A percentile compares a stretch with the other conserved stretches of the same genome.
These are phyloP conservation scores for Lasiurus borealis DNA, from an alignment of 2,113 vertebrate genomes.

Conservation along the genomic window DNA sequence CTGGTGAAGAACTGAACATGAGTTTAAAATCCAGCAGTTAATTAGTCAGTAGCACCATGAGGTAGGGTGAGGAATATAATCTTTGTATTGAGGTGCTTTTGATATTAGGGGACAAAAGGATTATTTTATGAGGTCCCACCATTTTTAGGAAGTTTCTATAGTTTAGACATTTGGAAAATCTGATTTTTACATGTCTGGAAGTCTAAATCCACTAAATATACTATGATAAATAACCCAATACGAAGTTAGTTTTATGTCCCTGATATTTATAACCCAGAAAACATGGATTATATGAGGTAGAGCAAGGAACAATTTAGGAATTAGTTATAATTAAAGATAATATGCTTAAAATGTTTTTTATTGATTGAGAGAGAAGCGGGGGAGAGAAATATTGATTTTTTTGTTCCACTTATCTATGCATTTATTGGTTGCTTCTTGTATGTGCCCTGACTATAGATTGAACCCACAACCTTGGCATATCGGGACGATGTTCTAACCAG, in stretches of 20 bases:
- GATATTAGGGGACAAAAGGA: not conserved
- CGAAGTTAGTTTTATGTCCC: not conserved
- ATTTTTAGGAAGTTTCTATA: slow-evolving; percentile 27
- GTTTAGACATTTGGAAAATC: slow-evolving; percentile 31
- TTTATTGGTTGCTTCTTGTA: not conserved
- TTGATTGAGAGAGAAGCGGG: not conserved
- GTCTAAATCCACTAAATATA: slow-evolving; percentile 41
- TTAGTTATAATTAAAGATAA: slow-evolving; percentile 53
- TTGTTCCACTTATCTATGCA: not conserved
- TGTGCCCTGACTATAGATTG: not conserved
- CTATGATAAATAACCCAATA: not conserved
- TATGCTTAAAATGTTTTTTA: not conserved
- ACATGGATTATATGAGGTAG: slow-evolving; percentile 11
- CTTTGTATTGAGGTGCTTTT: not conserved
- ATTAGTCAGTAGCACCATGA: not conserved
- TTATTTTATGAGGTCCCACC: slow-evolving; percentile 1
- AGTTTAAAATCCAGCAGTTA: slow-evolving; percentile 28
- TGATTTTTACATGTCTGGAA: slow-evolving; percentile 31
- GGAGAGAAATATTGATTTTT: not conserved
- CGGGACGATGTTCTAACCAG: not conserved
- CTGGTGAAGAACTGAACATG: not conserved
- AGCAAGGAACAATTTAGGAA: slow-evolving; percentile 21
- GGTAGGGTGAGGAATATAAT: not conserved
- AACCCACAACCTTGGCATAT: not conserved
- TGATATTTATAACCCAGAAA: slow-evolving; percentile 44